phyloP scores from a whole-genome alignment of 1,140 invertebrate species.

The Drosophila lini region DNA sequence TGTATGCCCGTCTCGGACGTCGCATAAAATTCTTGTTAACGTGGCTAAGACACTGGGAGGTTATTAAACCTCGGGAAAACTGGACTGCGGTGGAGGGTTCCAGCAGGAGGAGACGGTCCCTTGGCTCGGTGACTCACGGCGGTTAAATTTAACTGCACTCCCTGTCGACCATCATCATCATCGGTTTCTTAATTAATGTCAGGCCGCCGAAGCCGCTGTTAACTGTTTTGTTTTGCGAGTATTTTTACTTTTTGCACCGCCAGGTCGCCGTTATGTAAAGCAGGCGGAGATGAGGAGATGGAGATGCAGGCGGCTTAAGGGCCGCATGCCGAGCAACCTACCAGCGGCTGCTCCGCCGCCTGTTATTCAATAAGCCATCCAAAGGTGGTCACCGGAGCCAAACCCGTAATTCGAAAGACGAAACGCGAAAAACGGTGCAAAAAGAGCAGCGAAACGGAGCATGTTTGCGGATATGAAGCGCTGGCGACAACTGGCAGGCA shows the following conservation, averaged over 20 bases:
- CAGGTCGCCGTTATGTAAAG: slow-evolving; percentile 63
- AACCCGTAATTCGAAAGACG: slow-evolving; percentile 28
- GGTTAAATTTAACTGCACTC: slow-evolving; percentile 29
- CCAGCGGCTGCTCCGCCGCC: slow-evolving; percentile 21
- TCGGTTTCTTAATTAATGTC: slow-evolving; percentile 68
- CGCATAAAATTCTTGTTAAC: slow-evolving; percentile 78
- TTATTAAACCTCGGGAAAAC: slow-evolving; percentile 69
- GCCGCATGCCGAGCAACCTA: slow-evolving; percentile 35
- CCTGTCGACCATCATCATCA: slow-evolving; percentile 43
- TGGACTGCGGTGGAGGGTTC: slow-evolving; percentile 46
- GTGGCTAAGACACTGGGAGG: slow-evolving; percentile 73
- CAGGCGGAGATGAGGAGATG: slow-evolving; percentile 47
- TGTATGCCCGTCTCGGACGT: slow-evolving; percentile 45
- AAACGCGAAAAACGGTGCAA: slow-evolving; percentile 16
- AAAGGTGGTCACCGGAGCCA: slow-evolving; percentile 29
- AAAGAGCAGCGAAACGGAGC: slow-evolving; percentile 53
- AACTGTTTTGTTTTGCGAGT: slow-evolving; percentile 36
- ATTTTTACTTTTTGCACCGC: slow-evolving; percentile 58
- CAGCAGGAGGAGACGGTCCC: slow-evolving; percentile 34
- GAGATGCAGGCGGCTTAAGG: slow-evolving; percentile 45
- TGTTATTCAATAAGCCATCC: slow-evolving; percentile 61
- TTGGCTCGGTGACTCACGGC: slow-evolving; percentile 53
- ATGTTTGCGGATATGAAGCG: slow-evolving; percentile 70
- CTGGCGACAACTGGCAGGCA: slow-evolving; percentile 22
- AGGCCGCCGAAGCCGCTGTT: slow-evolving; percentile 63